Base-by-base conservation (phyloP, 1,140 invertebrate species). In the Bombus turneri region DNA sequence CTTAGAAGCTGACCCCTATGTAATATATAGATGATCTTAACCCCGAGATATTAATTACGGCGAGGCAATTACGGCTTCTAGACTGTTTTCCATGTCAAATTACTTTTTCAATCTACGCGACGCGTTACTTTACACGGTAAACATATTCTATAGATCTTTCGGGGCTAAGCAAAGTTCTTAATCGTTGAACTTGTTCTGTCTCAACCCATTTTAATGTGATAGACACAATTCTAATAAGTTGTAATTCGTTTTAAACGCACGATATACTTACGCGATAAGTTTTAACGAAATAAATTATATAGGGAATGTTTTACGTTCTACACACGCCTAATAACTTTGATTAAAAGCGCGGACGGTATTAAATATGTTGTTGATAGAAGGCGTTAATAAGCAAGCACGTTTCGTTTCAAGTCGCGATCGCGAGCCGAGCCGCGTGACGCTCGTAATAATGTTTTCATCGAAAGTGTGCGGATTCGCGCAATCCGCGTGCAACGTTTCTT, bases 401-500 rank as follows among this genome's bases (percentile, higher is more conserved):
- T 59, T 53, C 37, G 22, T 41, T 39, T 43, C 34, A 57, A 57
- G n/a, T 28, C 68, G 13, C 34, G 41, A 41, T 53, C 18, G 47
- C 47, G 47, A 22, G 47, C 47, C 22, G 47, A 53, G 18, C 47
- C 47, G 6, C 47, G 18, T 53, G 47, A 53, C 47, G 47, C 47
- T 53, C 13, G 34, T n/a, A 73, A 87, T 59, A 69, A 78, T 74
- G 87, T 84, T 81, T 87, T 71, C 37, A 37, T 79, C 64, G 80
- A 88, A 91, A 90, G 85, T 82, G 80, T 82, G 83, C 83, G 75
- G 79, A 74, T 53, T 73, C 90, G 69, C 74, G 80, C 37, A 77
- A 71, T 34, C 43, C 73, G 62, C 66, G 82, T 53, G 83, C 43
- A 87, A 59, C 86, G 83, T 92, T 93, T 88, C 91, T 90, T 90